Base-by-base conservation (phyloP, 2,888 invertebrate species). In the Acanthococcus lagerstroemiae region DNA sequence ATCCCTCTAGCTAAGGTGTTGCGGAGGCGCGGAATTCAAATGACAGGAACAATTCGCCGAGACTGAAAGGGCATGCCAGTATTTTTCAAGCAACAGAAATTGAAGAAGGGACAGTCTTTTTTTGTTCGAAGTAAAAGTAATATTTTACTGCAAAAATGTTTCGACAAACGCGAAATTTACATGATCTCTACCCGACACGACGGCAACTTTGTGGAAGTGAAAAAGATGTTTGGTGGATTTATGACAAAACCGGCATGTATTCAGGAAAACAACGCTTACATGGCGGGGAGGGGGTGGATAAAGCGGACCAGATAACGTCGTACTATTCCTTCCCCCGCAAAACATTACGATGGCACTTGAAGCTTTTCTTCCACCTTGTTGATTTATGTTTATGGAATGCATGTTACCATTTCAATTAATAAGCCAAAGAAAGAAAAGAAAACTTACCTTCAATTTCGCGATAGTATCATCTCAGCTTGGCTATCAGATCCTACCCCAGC, bases 311-410 rank as follows among this genome's bases (percentile, higher is more conserved):
- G 19, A 26, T 56, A 4, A 56, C 37, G 17, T 56, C 56, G 19
- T 56, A 56, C 21, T 56, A 56, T 56, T 27, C 25, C 19, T 27
- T n/a, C 15, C 56, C 56, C 19, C 56, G 37, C n/a, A 56, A 56
- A 19, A 56, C 56, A 1, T n/a, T 27, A 4, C 26, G 37, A 15
- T 56, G 56, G 56, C 56, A 56, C 15, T 26, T 56, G 19, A 56
- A 56, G 21, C 30, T 56, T 1, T 56, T 27, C 21, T 56, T 56
- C 15, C 56, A 56, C 17, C 7, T 56, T 7, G 12, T 56, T 4
- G 56, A 56, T 37, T 7, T 56, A 19, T 56, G n/a, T 19, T n/a
- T 54, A 22, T 56, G 56, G 56, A 56, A 56, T 19, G 27, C 37
- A n/a, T n/a, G n/a, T n/a, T 19, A 26, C 30, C 15, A 15, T 17